These are phyloP conservation scores for Anthonomus grandis DNA, from an alignment of 1,140 invertebrate genomes.

Conservation along the genomic window DNA sequence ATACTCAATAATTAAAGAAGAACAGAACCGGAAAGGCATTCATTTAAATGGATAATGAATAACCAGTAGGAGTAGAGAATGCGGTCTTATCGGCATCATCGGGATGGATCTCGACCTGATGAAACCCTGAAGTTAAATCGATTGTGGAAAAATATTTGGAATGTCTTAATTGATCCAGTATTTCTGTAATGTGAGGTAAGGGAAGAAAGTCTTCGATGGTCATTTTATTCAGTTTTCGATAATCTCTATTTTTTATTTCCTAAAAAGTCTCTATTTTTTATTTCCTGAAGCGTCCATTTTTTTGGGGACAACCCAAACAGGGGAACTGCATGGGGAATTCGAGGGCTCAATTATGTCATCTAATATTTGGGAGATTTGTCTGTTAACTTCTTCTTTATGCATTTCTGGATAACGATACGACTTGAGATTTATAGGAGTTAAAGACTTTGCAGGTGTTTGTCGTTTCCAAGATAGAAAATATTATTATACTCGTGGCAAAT, in stretches of 20 bases:
- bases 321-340: constrained; percentile 13
- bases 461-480: constrained; percentile 13
- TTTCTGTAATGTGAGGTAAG: neutral
- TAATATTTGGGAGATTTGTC: constrained; percentile 29
- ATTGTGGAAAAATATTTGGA: constrained; percentile 7
- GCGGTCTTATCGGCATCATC: constrained; percentile 20
- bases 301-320: constrained; percentile 34
- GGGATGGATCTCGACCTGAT: constrained; percentile 7
- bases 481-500: neutral
- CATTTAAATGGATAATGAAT: constrained; percentile 29
- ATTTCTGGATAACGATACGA: constrained; percentile 43
- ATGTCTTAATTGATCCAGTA: constrained; percentile 1
- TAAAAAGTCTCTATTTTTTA: constrained; percentile 17
- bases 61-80: constrained; percentile 16
- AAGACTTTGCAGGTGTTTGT: constrained; percentile 13
- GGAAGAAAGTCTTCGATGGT: constrained; percentile 4
- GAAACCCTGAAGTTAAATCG: constrained; percentile 1
- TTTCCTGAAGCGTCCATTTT: constrained; percentile 31
- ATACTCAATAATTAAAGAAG: too few species aligned
- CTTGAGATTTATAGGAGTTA: constrained; percentile 37
- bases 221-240: neutral
- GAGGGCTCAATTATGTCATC: constrained; percentile 26
- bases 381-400: constrained; percentile 46
- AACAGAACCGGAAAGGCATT: constrained; percentile 30
- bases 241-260: constrained; percentile 29